Evolutionary conservation across 2,113 vertebrate species (phyloP), one percentile per base, ranked within the genome.

Genomic region (Leuciscus idus): DNA sequence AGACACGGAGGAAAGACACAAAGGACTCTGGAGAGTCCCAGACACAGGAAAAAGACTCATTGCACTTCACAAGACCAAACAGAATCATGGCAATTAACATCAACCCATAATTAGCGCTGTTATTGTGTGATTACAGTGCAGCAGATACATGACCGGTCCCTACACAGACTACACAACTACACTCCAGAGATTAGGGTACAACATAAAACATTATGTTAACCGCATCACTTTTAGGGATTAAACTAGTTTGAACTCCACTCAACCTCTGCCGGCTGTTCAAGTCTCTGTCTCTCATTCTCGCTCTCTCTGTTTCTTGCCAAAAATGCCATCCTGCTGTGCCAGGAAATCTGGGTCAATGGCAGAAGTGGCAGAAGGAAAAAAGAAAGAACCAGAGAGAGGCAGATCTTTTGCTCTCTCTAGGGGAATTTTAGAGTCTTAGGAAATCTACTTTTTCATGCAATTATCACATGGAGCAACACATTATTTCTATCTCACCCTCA

Each of bases 271-370:
- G 77, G 7, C 10, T 33, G 23, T 46, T 75, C 46, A 74, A 30
- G 2, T 43, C 52, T 50, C 57, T 75, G n/a, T 10, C 73, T 36
- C 26, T 77, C n/a, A 7, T n/a, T 36, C 46, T 21, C n/a, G 28
- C 28, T 76, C 62, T 61, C 55, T 73, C n/a, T 2, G 30, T 46
- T 43, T 86, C 78, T 26, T 64, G 39, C 59, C 68, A 86, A 55
- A 43, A 66, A 55, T 57, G n/a, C 57, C 85, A 73, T 48, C 68
- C n/a, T 36, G 78, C 68, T 74, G 7, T 75, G 68, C 57, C 26
- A 74, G 70, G 57, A 86, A 86, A 86, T 75, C 68, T 86, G 62
- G 68, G 79, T 85, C 87, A 88, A 23, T 88, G 72, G 52, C n/a
- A 78, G 52, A 80, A 46, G 50, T 72, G 55, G 39, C 66, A 48